Conservation (phyloP, 2,113 vertebrate species). For the Elachura formosa region DNA sequence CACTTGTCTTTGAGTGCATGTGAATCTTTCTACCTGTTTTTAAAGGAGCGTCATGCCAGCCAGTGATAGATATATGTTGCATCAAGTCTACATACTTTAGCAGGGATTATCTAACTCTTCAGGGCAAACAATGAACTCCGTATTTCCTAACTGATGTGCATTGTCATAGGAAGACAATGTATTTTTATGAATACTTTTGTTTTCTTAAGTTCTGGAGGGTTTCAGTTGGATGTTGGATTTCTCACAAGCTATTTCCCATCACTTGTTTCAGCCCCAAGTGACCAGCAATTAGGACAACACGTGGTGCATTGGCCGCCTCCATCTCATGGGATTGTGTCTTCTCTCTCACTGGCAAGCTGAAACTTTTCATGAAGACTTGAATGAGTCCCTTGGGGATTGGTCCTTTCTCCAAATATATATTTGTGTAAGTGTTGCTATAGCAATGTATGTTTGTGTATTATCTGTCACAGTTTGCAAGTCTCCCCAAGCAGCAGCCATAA, state of each 20-base stretch:
- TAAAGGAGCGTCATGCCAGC: background rate
- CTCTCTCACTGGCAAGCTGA: background rate
- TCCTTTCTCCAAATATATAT: background rate
- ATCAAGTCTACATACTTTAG: background rate
- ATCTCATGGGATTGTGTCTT: background rate
- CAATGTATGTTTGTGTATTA: background rate
- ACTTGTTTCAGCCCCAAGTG: background rate
- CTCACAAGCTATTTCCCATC: background rate
- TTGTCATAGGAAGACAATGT: background rate
- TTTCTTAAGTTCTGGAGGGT: background rate
- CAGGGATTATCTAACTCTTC: background rate
- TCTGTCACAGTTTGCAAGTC: background rate
- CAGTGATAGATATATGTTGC: background rate
- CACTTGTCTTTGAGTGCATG: background rate
- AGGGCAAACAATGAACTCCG: background rate
- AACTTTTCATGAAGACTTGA: background rate
- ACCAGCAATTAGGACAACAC: background rate
- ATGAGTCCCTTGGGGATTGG: background rate
- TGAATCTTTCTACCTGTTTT: background rate
- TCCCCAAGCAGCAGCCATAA: background rate
- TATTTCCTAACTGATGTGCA: background rate
- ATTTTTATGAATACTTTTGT: background rate
- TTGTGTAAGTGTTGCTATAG: background rate
- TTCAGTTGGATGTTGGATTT: background rate
- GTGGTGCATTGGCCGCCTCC: fast-evolving